Evolutionary conservation across 2,113 vertebrate genomes (phyloP), one percentile per base, ranked within the genome.

Genomic region (Podiceps cristatus): DNA sequence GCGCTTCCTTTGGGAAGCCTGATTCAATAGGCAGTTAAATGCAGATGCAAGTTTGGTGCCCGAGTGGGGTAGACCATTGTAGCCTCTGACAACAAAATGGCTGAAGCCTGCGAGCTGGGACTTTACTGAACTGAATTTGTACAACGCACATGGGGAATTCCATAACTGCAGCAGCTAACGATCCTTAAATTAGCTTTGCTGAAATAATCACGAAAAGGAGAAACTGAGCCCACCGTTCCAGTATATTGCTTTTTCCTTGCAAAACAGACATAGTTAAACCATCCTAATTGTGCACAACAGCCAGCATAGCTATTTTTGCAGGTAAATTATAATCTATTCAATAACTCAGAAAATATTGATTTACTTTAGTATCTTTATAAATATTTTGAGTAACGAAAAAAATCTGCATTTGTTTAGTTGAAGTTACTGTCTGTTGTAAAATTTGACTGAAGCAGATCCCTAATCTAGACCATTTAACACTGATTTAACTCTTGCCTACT

Each of bases 41-140:
- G 84, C 42, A 33, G 83, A 74, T 84, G 31, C 42, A 50, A 83
- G 83, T 19, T 58, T 62, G 86, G 58, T 62, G 53, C 33, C 29
- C 78, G 31, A 49, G 77, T 50, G 62, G 82, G 69, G 72, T 45
- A 59, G 63, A 50, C 45, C 72, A 42, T 11, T 62, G 72, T 45
- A 80, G 67, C 45, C 33, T 52, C 44, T 72, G 47, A 84, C 59
- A 63, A 67, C 37, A 92, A 96, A 93, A 97, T 96, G 92, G 82
- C 72, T 93, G 95, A 63, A 67, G 29, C 28, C 35, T 75, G 72
- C 47, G 71, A n/a, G 24, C 83, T 84, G 79, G 45, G 73, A 52
- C 71, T 86, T 84, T 40, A 18, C 60, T 47, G 67, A 74, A 5
- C 20, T 71, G 13, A 67, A 4, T 91, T 95, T 87, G 47, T 44